These are phyloP conservation scores for Littorina saxatilis DNA, from an alignment of 1,140 invertebrate genomes.

Conservation along the genomic window DNA sequence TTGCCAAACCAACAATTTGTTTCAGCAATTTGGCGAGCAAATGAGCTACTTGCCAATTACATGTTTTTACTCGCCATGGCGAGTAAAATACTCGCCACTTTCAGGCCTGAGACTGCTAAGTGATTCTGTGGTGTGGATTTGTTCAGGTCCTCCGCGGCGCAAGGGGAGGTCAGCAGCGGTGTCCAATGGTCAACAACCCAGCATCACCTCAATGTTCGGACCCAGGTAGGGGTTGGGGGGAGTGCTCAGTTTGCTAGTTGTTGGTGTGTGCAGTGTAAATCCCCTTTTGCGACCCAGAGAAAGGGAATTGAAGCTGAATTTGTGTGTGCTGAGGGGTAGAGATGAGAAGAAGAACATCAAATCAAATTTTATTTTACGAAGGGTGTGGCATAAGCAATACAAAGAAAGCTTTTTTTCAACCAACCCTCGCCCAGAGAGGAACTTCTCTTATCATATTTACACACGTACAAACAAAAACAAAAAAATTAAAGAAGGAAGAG, in stretches of 20 bases:
- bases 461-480: too few relatives aligned
- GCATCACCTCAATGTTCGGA: neutral
- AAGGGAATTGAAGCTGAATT: too few relatives aligned
- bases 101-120: too few relatives aligned
- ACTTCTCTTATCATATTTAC: too few relatives aligned
- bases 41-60: neutral
- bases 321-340: too few relatives aligned
- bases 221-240: neutral
- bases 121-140: neutral
- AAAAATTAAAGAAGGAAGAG: too few relatives aligned
- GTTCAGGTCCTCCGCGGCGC: neutral
- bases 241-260: too few relatives aligned
- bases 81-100: neutral
- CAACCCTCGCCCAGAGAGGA: too few relatives aligned
- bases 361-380: neutral
- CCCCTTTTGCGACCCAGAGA: too few relatives aligned
- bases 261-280: neutral
- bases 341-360: neutral
- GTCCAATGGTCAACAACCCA: constrained; percentile 19
- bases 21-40: neutral
- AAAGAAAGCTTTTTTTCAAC: too few relatives aligned
- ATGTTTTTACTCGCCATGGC: neutral
- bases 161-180: neutral
- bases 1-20: too few relatives aligned
- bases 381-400: neutral